Evolutionary conservation across 2,113 vertebrate genomes (phyloP).

Genomic region (Lagopus muta): DNA sequence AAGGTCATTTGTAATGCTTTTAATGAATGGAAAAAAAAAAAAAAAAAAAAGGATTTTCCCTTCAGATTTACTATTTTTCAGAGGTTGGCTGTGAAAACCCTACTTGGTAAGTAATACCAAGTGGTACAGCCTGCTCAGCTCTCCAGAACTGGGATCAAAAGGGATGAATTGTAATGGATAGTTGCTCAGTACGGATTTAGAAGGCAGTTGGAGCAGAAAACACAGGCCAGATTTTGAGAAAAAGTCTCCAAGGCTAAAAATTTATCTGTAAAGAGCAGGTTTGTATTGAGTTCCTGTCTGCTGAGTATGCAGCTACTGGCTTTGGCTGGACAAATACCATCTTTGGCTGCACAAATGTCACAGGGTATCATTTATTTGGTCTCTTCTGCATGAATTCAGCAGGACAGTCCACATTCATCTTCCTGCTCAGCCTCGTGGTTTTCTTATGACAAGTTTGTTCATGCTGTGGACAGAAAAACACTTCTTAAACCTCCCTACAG

Average conservation of each 20-base stretch:
- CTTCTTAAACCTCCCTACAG: background rate
- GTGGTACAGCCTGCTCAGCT: background rate
- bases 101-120: background rate
- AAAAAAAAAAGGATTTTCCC: slow-evolving; percentile 67
- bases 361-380: background rate
- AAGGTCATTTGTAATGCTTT: slow-evolving; percentile 77
- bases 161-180: background rate
- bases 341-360: background rate
- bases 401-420: background rate
- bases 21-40: slow-evolving; percentile 70
- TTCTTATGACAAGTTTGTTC: accelerated
- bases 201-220: background rate
- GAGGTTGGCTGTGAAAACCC: slow-evolving; percentile 21
- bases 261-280: background rate
- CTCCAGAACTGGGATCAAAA: background rate
- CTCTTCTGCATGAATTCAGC: background rate
- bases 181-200: background rate
- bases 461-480: background rate
- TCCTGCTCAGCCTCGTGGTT: background rate
- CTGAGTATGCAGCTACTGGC: background rate
- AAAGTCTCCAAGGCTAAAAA: background rate
- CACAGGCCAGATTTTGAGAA: background rate
- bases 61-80: slow-evolving; percentile 63
- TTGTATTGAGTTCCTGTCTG: background rate
- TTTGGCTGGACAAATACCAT: slow-evolving; percentile 6